These are phyloP conservation scores for Craseonycteris thonglongyai DNA, from an alignment of 2,113 vertebrate species.

Conservation along the genomic window DNA sequence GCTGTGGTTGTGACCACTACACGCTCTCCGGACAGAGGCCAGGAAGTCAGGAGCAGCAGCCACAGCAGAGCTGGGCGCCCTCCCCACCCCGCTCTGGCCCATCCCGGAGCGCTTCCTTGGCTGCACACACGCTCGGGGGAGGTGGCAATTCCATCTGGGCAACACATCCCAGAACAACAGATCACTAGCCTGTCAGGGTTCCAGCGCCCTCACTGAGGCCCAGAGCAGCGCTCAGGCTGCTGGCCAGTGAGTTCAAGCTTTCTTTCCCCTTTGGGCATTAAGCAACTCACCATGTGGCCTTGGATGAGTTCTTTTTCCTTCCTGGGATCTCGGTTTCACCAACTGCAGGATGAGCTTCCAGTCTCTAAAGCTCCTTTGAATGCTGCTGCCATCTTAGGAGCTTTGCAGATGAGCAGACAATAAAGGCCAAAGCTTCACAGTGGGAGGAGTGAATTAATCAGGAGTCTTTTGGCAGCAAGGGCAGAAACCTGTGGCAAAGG, in stretches of 20 bases:
- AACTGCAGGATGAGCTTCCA: not conserved
- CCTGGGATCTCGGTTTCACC: not conserved
- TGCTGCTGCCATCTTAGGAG: not conserved
- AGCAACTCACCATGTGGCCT: not conserved
- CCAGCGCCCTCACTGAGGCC: not conserved
- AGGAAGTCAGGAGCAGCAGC: not conserved
- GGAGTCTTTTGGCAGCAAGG: not conserved
- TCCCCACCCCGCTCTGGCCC: not conserved
- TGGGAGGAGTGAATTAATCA: not conserved
- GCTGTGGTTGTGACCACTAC: not conserved
- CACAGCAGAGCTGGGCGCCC: accelerated
- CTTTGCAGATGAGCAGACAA: not conserved
- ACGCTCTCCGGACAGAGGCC: not conserved
- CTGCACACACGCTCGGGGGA: not conserved
- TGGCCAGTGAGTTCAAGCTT: not conserved
- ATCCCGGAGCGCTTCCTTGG: not conserved
- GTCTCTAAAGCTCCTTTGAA: not conserved
- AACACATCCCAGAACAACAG: not conserved
- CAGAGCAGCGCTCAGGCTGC: not conserved
- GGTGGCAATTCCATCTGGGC: not conserved
- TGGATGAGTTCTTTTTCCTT: not conserved
- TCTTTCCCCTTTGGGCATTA: not conserved
- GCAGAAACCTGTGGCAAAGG: not conserved
- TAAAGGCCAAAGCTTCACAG: not conserved
- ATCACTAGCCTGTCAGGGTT: not conserved